Percentiles rank a stretch among this genome's conserved stretches.
Conservation (phyloP, 2,113 vertebrate genomes). For the Etia nguti region DNA sequence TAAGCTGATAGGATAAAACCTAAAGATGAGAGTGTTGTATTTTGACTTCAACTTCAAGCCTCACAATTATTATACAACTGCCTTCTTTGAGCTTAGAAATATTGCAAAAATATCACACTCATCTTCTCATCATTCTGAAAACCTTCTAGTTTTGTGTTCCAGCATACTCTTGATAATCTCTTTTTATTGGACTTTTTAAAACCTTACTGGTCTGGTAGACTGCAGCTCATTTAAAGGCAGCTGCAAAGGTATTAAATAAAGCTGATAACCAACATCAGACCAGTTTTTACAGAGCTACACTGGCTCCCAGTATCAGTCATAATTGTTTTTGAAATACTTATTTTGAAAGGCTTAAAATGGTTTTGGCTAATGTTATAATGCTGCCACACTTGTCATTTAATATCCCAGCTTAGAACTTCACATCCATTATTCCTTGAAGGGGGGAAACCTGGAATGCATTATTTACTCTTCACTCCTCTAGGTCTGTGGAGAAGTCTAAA, state of each 20-base stretch:
- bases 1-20: neutral
- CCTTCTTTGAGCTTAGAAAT: neutral
- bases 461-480: neutral
- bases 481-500: neutral
- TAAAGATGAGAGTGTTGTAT: neutral
- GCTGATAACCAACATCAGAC: neutral
- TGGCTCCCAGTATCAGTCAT: neutral
- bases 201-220: neutral
- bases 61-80: neutral
- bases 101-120: neutral
- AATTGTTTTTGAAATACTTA: neutral
- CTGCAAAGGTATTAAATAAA: neutral
- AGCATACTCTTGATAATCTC: neutral
- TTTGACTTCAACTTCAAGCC: neutral
- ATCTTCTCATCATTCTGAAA: neutral
- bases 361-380: neutral
- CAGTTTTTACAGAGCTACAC: neutral
- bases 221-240: neutral
- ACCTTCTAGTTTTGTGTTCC: neutral
- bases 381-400: neutral
- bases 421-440: neutral
- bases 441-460: neutral
- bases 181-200: neutral
- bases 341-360: neutral
- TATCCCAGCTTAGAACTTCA: neutral